These are phyloP conservation scores for Lagopus leucura DNA, from an alignment of 2,113 vertebrate genomes.

Conservation along the genomic window DNA sequence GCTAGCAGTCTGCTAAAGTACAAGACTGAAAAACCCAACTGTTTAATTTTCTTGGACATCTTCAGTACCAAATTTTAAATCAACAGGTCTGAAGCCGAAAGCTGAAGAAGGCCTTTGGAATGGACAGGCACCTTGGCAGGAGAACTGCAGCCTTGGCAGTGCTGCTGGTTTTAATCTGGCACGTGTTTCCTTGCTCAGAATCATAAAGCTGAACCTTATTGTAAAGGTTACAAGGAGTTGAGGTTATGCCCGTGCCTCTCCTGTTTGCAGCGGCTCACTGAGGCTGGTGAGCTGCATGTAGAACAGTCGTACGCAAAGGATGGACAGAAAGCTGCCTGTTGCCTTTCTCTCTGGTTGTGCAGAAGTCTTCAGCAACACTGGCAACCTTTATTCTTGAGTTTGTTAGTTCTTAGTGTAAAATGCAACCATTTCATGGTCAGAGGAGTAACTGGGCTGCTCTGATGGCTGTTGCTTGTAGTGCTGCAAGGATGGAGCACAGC, in stretches of 20 bases:
- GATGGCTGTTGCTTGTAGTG: neutral
- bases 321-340: neutral
- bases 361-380: neutral
- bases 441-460: neutral
- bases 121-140: neutral
- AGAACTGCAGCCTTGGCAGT: neutral
- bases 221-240: rapidly evolving
- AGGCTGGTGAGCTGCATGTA: rapidly evolving
- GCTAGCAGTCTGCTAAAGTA: neutral
- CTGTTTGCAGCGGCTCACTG: rapidly evolving
- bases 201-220: neutral
- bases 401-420: neutral
- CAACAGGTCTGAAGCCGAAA: neutral
- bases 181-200: neutral
- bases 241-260: neutral
- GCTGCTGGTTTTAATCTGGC: neutral
- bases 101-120: neutral
- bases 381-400: neutral
- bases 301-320: rapidly evolving
- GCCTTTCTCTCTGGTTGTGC: neutral
- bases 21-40: neutral
- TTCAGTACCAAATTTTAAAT: neutral
- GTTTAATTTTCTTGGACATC: neutral
- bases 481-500: neutral
- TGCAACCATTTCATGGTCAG: neutral